Base-by-base conservation (phyloP, 1,140 invertebrate genomes). In the Lepidurus apus region DNA sequence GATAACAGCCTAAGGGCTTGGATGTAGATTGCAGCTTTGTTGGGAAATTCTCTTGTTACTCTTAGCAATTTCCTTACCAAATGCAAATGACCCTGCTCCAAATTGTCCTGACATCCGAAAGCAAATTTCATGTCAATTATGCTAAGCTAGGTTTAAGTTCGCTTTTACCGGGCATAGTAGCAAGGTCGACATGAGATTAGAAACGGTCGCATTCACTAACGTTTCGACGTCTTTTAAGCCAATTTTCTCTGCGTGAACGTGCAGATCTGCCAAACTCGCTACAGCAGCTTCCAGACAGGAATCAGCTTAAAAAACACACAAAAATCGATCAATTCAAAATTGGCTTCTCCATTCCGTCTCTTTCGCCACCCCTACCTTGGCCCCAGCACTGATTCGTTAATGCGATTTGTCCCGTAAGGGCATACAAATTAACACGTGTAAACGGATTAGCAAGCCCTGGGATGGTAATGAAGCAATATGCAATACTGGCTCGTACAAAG, bases 381-480 rank as follows among this genome's bases (percentile, higher is more conserved):
- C 94, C 94, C 74, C 96, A 87, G 84, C 95, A 98, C 80, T 94
- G 90, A 88, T 97, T 97, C 34, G 93, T 87, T 76, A 98, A 86
- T 42, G 96, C 95, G 73, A 96, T 91, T 86, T 97, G 93, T 43
- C 94, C 95, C 17, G 93, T 92, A 7, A 95, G 85, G 74, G 98
- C 86, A 87, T 97, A 97, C 21, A 98, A 88, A 82, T 94, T 90
- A 77, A 97, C 88, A 82, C 93, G 90, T 34, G 88, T 88, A 79
- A 91, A 88, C 8, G 91, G 88, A 80, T 92, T 92, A 80, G 89
- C 88, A 81, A 98, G 90, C 7, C 96, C 98, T 34, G 97, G 97
- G 86, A 97, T 95, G 1, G 96, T 98, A 47, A 99, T 97, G 84
- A 93, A 98, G 85, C 91, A 93, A 86, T 95, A 98, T 0, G 97